A percentile compares a stretch with the other conserved stretches of the same genome.
Conservation (phyloP, 2,113 vertebrate genomes). For the Plotosus lineatus region DNA sequence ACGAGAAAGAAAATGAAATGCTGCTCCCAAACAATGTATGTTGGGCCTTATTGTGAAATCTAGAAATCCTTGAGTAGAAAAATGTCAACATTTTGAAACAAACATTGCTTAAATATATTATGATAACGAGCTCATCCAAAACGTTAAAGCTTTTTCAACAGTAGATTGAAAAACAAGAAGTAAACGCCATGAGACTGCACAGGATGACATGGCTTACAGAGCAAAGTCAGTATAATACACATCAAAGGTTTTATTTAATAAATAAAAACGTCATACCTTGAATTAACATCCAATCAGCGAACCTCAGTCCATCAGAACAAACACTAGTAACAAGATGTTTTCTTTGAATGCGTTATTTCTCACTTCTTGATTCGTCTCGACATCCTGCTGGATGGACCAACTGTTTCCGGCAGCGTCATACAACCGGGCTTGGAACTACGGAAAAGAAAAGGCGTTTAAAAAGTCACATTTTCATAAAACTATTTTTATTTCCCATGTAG, state of each 20-base stretch:
- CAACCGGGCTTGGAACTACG: background rate
- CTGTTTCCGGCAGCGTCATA: conserved; percentile 35
- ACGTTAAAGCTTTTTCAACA: background rate
- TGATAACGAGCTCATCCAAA: background rate
- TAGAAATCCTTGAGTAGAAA: background rate
- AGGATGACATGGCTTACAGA: conserved; percentile 24
- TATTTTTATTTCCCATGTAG: background rate
- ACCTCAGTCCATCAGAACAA: background rate
- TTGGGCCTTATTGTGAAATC: background rate
- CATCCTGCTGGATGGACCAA: conserved; percentile 28
- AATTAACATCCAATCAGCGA: background rate
- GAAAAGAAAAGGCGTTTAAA: background rate
- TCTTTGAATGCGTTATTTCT: background rate
- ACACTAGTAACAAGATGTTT: background rate
- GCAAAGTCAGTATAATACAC: background rate
- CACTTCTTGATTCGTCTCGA: conserved; percentile 20
- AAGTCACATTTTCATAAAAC: background rate
- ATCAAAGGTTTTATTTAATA: background rate
- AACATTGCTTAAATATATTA: background rate
- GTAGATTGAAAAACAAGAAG: background rate
- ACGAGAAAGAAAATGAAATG: background rate
- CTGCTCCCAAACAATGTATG: background rate
- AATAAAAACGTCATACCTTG: conserved; percentile 8
- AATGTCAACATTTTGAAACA: no score
- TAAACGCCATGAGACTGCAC: background rate